Percentiles rank a stretch among this genome's conserved stretches.
Conservation (phyloP, 2,113 vertebrate species). For the Cettia cetti region DNA sequence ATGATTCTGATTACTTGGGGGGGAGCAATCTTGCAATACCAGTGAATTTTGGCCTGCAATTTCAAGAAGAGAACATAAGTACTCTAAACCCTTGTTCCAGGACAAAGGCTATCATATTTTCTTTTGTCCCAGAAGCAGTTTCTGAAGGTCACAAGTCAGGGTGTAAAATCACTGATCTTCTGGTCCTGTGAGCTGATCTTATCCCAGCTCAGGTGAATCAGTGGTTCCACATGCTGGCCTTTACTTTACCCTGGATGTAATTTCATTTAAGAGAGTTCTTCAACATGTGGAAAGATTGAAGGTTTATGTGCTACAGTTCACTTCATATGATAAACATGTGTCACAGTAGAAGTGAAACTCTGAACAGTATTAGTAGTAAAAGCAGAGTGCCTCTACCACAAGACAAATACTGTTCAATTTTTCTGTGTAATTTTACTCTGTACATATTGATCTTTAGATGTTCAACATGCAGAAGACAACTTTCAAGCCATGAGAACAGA, state of each 20-base stretch:
- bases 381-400: not conserved
- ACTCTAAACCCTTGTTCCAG: not conserved
- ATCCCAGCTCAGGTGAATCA: not conserved
- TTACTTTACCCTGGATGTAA: not conserved
- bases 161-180: not conserved
- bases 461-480: not conserved
- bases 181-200: not conserved
- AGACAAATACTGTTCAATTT: not conserved
- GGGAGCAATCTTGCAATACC: not conserved
- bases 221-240: not conserved
- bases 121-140: not conserved
- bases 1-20: not conserved
- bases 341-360: not conserved
- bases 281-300: not conserved
- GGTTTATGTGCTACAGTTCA: not conserved
- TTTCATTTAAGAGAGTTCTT: slow-evolving; percentile 1
- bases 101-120: not conserved
- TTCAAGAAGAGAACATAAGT: not conserved
- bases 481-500: not conserved
- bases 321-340: not conserved
- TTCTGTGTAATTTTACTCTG: not conserved
- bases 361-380: not conserved
- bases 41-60: not conserved
- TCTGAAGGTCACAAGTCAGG: not conserved
- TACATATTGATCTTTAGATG: not conserved